phyloP scores from a whole-genome alignment of 2,888 invertebrate species.

The Hyppa rectilinea region DNA sequence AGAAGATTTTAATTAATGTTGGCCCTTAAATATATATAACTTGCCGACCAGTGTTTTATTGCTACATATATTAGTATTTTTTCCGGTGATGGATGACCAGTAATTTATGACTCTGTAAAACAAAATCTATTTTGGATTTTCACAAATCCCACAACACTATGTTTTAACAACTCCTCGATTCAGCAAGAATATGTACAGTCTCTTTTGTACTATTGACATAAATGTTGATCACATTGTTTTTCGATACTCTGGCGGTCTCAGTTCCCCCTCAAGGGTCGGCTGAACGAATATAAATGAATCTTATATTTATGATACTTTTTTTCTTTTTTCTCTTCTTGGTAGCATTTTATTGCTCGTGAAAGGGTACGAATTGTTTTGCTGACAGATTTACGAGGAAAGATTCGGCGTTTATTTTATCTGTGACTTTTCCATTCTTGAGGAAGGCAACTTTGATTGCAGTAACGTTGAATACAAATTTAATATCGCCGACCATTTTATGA shows the following conservation, averaged over 20 bases:
- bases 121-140: conserved; percentile 11
- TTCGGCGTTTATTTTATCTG: conserved; percentile 89
- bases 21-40: conserved; percentile 39
- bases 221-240: conserved; percentile 76
- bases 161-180: conserved; percentile 51
- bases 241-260: conserved; percentile 77
- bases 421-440: conserved; percentile 80
- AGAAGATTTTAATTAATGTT: conserved; percentile 68
- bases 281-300: conserved; percentile 90
- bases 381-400: conserved; percentile 90
- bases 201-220: conserved; percentile 65
- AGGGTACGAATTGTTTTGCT: conserved; percentile 90
- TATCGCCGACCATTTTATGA: conserved; percentile 69
- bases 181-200: conserved; percentile 53
- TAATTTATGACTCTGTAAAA: too few species aligned
- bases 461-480: conserved; percentile 74
- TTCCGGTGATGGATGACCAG: not conserved
- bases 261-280: conserved; percentile 82
- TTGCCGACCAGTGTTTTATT: conserved; percentile 27
- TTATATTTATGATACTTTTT: conserved; percentile 90
- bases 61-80: not conserved
- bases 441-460: conserved; percentile 75
- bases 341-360: conserved; percentile 90
- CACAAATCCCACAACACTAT: conserved; percentile 31
- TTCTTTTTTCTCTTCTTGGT: conserved; percentile 87